Evolutionary conservation across 2,797 vertebrate genomes (phyloP).

Genomic region (Rhinogobio ventralis): DNA sequence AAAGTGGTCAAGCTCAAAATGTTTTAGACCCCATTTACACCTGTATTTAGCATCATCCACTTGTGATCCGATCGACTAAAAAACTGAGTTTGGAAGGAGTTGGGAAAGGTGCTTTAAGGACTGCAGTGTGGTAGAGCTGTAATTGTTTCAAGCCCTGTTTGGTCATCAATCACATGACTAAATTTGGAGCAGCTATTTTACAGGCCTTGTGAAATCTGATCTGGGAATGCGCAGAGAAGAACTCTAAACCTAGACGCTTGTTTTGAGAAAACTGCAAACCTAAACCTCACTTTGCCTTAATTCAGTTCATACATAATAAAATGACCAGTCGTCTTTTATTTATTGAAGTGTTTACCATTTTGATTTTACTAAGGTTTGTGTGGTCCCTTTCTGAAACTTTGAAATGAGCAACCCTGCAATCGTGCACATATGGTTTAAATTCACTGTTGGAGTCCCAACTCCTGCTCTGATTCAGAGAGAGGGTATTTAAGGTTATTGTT

Average conservation of each 20-base stretch:
- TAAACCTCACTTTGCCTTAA: slow-evolving; percentile 25
- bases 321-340: slow-evolving; percentile 25
- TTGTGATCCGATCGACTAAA: not conserved
- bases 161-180: slow-evolving; percentile 7
- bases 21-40: no score
- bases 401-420: slow-evolving; percentile 47
- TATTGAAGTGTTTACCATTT: slow-evolving; percentile 48
- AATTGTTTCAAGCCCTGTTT: slow-evolving; percentile 18
- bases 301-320: slow-evolving; percentile 39
- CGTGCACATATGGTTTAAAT: slow-evolving; percentile 62
- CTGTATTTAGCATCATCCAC: no score
- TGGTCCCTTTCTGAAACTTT: slow-evolving; percentile 24
- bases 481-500: slow-evolving; percentile 21
- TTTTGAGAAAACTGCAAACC: slow-evolving; percentile 14
- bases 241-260: not conserved
- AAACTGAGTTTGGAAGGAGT: not conserved
- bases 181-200: slow-evolving; percentile 23
- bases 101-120: not conserved
- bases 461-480: slow-evolving; percentile 24
- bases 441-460: slow-evolving; percentile 42
- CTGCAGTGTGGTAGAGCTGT: not conserved
- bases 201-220: slow-evolving; percentile 46
- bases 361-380: slow-evolving; percentile 41
- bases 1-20: no score
- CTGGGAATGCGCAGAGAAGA: not conserved